phyloP scores from a whole-genome alignment of 2,888 invertebrate genomes.

The Thalpophila matura region DNA sequence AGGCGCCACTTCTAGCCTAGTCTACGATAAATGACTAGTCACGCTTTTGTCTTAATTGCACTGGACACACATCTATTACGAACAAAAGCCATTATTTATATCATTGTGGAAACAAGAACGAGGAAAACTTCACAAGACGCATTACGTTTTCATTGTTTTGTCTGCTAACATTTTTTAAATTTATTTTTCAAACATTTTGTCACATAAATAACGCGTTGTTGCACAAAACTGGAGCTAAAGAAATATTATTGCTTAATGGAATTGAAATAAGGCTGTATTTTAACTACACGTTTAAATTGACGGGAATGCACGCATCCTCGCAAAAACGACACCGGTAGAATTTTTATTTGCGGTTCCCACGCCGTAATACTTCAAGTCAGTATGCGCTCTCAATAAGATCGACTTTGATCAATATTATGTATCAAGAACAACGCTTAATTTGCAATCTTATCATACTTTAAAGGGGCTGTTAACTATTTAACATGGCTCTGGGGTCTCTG shows the following conservation, averaged over 20 bases:
- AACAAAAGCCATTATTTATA: constrained; percentile 52
- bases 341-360: constrained; percentile 49
- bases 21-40: constrained; percentile 39
- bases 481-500: no score
- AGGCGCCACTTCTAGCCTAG: constrained; percentile 48
- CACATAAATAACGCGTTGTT: background rate
- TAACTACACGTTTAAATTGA: constrained; percentile 16
- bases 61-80: constrained; percentile 27
- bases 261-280: constrained; percentile 6
- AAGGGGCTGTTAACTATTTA: background rate
- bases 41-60: constrained; percentile 54
- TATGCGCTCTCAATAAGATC: constrained; percentile 26
- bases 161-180: constrained; percentile 14
- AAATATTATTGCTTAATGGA: background rate
- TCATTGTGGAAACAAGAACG: constrained; percentile 42
- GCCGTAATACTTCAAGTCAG: constrained; percentile 10
- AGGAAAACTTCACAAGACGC: constrained; percentile 48
- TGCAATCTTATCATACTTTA: constrained; percentile 5
- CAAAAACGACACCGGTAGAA: constrained; percentile 38
- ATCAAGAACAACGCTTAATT: constrained; percentile 19
- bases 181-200: constrained; percentile 34
- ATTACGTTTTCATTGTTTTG: constrained; percentile 25
- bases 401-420: constrained; percentile 13
- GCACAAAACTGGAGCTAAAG: background rate
- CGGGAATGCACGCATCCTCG: constrained; percentile 26